phyloP scores from a whole-genome alignment of 2,888 invertebrate species.

The Melieria picta region DNA sequence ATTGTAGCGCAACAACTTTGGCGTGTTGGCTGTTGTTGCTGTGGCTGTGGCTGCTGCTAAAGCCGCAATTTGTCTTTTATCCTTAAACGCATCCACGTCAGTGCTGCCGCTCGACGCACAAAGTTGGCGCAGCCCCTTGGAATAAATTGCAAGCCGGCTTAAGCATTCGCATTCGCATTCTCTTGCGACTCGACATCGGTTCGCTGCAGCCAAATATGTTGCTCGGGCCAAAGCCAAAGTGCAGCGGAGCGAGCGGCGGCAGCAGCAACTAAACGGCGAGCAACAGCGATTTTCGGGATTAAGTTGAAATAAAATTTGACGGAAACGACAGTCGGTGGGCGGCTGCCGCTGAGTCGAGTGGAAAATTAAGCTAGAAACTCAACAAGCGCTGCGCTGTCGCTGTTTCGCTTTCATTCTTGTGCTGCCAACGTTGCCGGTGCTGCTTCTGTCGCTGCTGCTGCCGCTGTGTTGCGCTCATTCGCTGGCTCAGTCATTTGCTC shows the following conservation, averaged over 20 bases:
- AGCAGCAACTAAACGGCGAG: no score
- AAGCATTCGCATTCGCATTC: no score
- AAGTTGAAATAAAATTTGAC: no score
- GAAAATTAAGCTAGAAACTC: constrained; percentile 29
- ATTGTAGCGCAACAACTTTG: background rate
- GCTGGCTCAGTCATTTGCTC: constrained; percentile 9
- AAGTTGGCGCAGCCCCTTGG: no score
- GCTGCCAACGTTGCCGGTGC: background rate
- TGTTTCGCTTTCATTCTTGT: no score
- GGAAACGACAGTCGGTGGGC: background rate
- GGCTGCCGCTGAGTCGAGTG: background rate
- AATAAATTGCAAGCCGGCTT: no score
- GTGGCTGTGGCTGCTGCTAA: constrained; percentile 1
- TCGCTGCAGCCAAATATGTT: no score
- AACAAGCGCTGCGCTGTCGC: background rate
- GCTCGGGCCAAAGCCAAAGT: background rate
- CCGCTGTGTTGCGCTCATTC: background rate
- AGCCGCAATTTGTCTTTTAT: background rate
- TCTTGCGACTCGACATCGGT: no score
- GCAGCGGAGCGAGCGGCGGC: constrained; percentile 24
- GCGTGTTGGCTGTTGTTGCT: background rate
- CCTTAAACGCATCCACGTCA: background rate
- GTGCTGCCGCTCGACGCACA: no score
- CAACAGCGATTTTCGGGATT: no score
- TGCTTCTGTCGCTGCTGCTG: constrained; percentile 4